phyloP scores from a whole-genome alignment of 2,888 invertebrate genomes.

The Elgonia sp. region DNA sequence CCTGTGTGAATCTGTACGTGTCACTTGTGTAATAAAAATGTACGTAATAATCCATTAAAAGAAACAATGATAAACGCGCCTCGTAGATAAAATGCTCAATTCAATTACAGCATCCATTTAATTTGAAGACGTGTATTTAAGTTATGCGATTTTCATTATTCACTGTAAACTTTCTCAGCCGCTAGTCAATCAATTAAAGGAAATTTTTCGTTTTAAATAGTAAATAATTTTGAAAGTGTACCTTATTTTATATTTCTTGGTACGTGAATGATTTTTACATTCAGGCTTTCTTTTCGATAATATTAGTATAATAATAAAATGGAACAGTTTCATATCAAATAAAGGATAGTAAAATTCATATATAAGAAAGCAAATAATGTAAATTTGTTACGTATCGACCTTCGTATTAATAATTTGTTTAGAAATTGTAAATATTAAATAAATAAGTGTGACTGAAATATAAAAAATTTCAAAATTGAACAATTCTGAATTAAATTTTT shows the following conservation, averaged over 20 bases:
- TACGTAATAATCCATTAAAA: constrained; percentile 43
- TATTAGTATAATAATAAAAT: neutral
- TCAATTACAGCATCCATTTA: constrained; percentile 37
- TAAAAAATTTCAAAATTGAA: neutral
- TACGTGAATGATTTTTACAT: neutral
- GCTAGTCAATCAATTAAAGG: no score
- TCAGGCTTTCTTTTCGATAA: constrained; percentile 22
- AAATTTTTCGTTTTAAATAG: constrained; percentile 5
- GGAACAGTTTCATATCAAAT: neutral
- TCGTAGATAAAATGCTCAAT: constrained; percentile 27
- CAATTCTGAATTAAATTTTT: neutral
- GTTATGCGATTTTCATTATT: constrained; percentile 5
- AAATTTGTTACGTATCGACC: neutral
- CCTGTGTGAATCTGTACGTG: constrained; percentile 24
- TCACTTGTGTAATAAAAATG: constrained; percentile 26
- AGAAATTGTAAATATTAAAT: constrained; percentile 1
- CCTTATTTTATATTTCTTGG: neutral
- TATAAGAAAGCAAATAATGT: constrained; percentile 7
- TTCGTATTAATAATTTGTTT: neutral
- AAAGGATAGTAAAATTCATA: neutral
- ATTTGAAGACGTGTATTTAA: constrained; percentile 17
- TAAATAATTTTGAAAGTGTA: neutral
- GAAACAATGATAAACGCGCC: constrained; percentile 48
- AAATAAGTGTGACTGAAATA: neutral
- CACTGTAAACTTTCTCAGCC: no score